These are phyloP conservation scores for Hippocampus kuda DNA, from an alignment of 2,797 vertebrate species.

Conservation along the genomic window DNA sequence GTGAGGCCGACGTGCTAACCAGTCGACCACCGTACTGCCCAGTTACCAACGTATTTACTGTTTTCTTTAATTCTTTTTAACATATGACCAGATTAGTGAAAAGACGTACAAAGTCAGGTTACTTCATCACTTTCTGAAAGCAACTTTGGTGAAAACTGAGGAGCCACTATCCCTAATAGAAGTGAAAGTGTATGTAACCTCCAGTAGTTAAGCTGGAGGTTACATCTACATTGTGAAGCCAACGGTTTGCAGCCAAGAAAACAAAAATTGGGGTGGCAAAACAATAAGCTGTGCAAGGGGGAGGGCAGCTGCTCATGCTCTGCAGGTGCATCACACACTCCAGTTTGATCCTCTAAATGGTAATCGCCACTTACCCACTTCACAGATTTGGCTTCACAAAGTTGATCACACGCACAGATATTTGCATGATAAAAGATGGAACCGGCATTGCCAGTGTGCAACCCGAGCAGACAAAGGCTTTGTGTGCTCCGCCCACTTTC, in stretches of 20 bases:
- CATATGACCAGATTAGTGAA: no score
- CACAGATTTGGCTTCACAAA: not conserved
- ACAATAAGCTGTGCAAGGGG: not conserved
- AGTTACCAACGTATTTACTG: no score
- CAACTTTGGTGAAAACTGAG: not conserved
- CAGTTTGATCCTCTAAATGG: not conserved
- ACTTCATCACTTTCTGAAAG: not conserved
- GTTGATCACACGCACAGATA: not conserved
- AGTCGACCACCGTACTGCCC: no score
- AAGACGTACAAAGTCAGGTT: not conserved
- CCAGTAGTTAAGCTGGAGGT: not conserved
- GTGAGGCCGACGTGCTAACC: no score
- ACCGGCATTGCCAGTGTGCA: constrained; percentile 1
- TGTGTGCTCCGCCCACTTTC: not conserved
- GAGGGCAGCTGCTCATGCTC: not conserved
- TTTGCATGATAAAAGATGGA: not conserved
- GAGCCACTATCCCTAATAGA: not conserved
- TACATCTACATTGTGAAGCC: not conserved
- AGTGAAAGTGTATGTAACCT: no score
- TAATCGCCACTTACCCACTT: not conserved
- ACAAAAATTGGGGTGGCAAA: not conserved
- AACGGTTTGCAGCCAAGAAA: not conserved
- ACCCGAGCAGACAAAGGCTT: not conserved
- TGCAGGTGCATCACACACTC: not conserved
- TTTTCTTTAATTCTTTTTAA: no score